These are phyloP conservation scores for Delphinus delphis DNA, from an alignment of 2,113 vertebrate genomes.

Conservation along the genomic window DNA sequence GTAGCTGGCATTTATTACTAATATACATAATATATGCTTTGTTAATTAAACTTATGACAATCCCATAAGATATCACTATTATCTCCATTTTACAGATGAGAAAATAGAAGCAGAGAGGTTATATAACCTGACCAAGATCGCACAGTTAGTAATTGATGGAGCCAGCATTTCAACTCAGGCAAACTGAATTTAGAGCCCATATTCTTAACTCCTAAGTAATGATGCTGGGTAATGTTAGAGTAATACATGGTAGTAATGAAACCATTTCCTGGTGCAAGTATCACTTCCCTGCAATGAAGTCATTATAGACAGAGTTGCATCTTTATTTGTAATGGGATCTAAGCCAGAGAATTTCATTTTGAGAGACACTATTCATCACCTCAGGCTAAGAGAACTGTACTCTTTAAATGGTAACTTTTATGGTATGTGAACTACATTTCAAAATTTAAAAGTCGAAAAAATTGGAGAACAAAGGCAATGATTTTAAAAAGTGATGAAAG, in stretches of 20 bases:
- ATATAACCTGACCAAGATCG: not conserved
- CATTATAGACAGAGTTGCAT: not conserved
- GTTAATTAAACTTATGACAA: not conserved
- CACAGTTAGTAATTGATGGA: not conserved
- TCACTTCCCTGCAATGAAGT: conserved; percentile 16
- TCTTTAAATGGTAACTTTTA: not conserved
- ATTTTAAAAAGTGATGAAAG: not conserved
- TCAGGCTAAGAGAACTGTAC: not conserved
- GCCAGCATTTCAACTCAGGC: not conserved
- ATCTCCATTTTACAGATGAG: not conserved
- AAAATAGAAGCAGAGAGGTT: not conserved
- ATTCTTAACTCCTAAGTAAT: not conserved
- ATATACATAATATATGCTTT: not conserved
- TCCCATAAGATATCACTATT: not conserved
- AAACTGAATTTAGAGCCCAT: not conserved
- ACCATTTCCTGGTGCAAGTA: not conserved
- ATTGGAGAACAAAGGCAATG: conserved; percentile 1
- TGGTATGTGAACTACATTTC: not conserved
- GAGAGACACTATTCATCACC: conserved; percentile 17
- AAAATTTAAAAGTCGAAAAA: not conserved
- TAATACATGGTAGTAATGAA: not conserved
- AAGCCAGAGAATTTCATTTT: conserved; percentile 54
- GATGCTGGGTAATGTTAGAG: not conserved
- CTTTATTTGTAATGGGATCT: conserved; percentile 19
- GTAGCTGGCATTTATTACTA: not conserved